Base-by-base conservation (phyloP, 1,140 invertebrate species). In the Ceratina japonica region DNA sequence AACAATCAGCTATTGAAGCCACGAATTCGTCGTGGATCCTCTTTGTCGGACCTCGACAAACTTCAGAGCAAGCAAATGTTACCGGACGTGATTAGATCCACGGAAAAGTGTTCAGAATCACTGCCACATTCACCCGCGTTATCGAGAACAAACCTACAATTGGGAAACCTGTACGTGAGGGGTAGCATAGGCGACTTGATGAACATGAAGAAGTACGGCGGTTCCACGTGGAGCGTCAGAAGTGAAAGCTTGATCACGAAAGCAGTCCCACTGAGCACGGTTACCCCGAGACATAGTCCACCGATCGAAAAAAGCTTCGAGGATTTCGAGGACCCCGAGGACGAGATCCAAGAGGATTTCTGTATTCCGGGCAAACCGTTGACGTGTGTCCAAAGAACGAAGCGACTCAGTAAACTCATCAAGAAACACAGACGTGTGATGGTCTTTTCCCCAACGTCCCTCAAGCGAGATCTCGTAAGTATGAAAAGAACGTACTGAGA, bases 131-230 rank as follows among this genome's bases (percentile, higher is more conserved):
- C 93, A 22, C 93, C 93, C 2, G 92, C 93, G 4, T 75, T 94
- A 56, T 94, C 93, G 0, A 88, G 93, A 16, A 93, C 92, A 7
- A 93, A 93, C 80, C 93, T 93, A 13, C 86, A 90, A 16, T 31
- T 89, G 31, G 82, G 81, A 7, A 88, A 93, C n/a, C 91, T 92
- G 1, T 93, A 93, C 58, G 93, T 94, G 1, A 92, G 93, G 4
- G 95, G 95, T 2, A 96, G 95, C 79, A 95, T 96, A 56, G 96
- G 96, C 7, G 96, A 96, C 89, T 89, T 96, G 82, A 96, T 96
- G 95, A 96, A 96, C 88, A 85, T 94, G 82, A 95, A 95, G 87
- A 95, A 94, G 84, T 96, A 95, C 84, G 95, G 94, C 69, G 94
- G 94, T 22, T 95, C 95, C 83, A 94, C 93, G 80, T 95, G 94